Evolutionary conservation across 1,140 invertebrate genomes (phyloP).

Genomic region (Danaus melanippus): DNA sequence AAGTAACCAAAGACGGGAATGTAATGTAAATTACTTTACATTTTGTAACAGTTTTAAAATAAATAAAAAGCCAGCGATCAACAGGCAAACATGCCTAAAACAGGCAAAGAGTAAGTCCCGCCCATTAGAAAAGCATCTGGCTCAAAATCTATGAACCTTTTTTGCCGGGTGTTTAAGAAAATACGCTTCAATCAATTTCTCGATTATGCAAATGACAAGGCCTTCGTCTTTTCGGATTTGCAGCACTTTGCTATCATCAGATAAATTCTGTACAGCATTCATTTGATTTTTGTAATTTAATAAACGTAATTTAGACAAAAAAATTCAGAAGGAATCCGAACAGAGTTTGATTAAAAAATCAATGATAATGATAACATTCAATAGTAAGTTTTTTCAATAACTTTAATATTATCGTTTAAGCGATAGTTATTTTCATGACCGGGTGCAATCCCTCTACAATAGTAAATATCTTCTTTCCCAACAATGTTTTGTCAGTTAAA

Average conservation of each 20-base stretch:
- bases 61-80: constrained; percentile 18
- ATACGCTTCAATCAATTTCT: constrained; percentile 64
- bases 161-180: constrained; percentile 34
- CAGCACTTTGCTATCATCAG: constrained; percentile 35
- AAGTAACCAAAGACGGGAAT: too few species aligned
- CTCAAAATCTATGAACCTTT: constrained; percentile 49
- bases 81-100: constrained; percentile 37
- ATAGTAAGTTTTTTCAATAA: too few species aligned
- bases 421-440: too few species aligned
- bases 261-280: constrained; percentile 33
- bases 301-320: constrained; percentile 21
- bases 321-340: too few species aligned
- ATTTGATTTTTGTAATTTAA: constrained; percentile 40
- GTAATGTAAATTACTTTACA: too few species aligned
- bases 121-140: constrained; percentile 54
- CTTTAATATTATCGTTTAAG: too few species aligned
- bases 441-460: not conserved
- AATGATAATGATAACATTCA: too few species aligned
- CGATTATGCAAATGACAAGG: constrained; percentile 60
- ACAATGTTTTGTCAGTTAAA: constrained; percentile 33
- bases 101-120: constrained; percentile 28
- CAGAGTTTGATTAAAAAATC: too few species aligned
- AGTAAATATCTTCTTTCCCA: constrained; percentile 7
- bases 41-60: too few species aligned
- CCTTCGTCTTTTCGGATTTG: constrained; percentile 20